A percentile compares a stretch with the other conserved stretches of the same genome.
Evolutionary conservation across 2,888 invertebrate species (phyloP).

Genomic region (Spisula subtruncata): DNA sequence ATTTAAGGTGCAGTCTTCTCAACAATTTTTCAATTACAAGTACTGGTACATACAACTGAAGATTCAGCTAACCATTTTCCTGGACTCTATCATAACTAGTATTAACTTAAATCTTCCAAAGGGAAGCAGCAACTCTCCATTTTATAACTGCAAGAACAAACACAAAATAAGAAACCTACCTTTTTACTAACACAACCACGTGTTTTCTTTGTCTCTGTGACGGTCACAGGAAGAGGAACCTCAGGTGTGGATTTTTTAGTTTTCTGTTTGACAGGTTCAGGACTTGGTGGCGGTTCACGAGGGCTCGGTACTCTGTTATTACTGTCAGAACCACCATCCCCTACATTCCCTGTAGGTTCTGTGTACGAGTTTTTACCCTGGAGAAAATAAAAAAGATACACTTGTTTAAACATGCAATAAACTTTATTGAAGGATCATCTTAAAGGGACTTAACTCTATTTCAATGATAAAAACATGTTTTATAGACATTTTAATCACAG

Average conservation of each 20-base stretch:
- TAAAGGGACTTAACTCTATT: too few relatives aligned
- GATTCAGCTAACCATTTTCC: too few relatives aligned
- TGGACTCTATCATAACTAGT: too few relatives aligned
- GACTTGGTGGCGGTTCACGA: slow-evolving; percentile 66
- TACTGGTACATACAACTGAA: too few relatives aligned
- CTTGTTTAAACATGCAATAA: background rate
- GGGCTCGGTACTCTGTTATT: slow-evolving; percentile 56
- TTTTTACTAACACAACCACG: slow-evolving; percentile 64
- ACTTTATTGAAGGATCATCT: background rate
- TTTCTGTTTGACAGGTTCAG: slow-evolving; percentile 49
- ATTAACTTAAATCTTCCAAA: too few relatives aligned
- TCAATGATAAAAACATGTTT: too few relatives aligned
- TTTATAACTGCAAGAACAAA: too few relatives aligned
- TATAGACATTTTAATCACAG: too few relatives aligned
- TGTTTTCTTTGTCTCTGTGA: slow-evolving; percentile 38
- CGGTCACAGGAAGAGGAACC: slow-evolving; percentile 48
- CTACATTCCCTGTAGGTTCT: background rate
- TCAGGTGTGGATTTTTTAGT: slow-evolving; percentile 12
- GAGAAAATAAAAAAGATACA: background rate
- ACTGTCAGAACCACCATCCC: slow-evolving; percentile 50
- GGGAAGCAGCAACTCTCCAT: too few relatives aligned
- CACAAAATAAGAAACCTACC: slow-evolving; percentile 28
- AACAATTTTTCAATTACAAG: too few relatives aligned
- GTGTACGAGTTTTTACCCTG: background rate
- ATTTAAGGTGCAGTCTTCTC: background rate